Evolutionary conservation across 2,113 vertebrate species (phyloP), one percentile per base, ranked within the genome.

Genomic region (Kobus ellipsiprymnus): DNA sequence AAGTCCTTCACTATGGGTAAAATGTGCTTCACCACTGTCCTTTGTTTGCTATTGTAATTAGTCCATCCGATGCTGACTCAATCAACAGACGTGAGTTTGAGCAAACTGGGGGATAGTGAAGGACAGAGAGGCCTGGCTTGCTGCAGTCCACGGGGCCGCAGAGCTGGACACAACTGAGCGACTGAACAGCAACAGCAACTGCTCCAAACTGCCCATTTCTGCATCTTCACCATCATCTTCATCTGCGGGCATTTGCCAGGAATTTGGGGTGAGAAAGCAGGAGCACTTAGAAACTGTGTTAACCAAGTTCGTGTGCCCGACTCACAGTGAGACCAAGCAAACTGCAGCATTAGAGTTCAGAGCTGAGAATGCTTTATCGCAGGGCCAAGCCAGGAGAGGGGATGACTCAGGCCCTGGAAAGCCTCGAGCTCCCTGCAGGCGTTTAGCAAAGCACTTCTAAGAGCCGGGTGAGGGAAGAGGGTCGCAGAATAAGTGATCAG

Each of bases 211-310:
- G 30, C 46, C 87, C 36, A 11, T 4, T 3, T 55, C 62, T 48
- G 9, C 29, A 14, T 83, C 67, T n/a, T 67, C 15, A 11, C 55
- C 17, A 14, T 30, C 52, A 36, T 12, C 25, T 48, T 57, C 33
- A 2, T 6, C n/a, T 12, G 4, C 0, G 0, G 23, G 21, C 52
- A 33, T 21, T 7, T 9, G 23, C 92, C 87, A 80, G 87, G 29
- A 36, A 81, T 14, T 12, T 12, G n/a, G 40, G 6, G 3, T 21
- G 33, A 78, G 78, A 84, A 89, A 74, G 12, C 14, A 87, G 33
- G 16, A 27, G 60, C 29, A 5, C n/a, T 54, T 46, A 90, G 50
- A 90, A 71, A 83, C 3, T 21, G 3, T 77, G 23, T 77, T 48
- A 48, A 80, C 27, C 77, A 29, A 9, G 44, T 7, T 27, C 12